phyloP scores from a whole-genome alignment of 1,140 invertebrate genomes.

The Meloidogyne chitwoodi region DNA sequence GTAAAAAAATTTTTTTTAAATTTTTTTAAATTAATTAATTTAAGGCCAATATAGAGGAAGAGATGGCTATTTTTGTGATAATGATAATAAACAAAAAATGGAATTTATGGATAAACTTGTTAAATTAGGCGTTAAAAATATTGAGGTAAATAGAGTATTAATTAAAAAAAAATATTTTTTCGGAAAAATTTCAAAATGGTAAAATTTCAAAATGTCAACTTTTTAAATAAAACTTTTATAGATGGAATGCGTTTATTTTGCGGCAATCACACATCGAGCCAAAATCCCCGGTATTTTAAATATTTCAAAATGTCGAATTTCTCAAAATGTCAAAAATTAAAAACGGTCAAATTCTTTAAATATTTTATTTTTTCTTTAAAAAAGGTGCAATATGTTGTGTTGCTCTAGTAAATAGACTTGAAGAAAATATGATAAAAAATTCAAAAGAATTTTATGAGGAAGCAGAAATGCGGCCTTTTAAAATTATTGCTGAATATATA shows the following conservation, averaged over 20 bases:
- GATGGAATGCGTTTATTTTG: slow-evolving; percentile 90
- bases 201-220: background rate
- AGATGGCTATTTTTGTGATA: slow-evolving; percentile 95
- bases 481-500: slow-evolving; percentile 80
- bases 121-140: slow-evolving; percentile 80
- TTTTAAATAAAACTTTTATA: slow-evolving; percentile 60
- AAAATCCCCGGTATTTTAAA: slow-evolving; percentile 70
- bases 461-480: slow-evolving; percentile 86
- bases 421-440: slow-evolving; percentile 79
- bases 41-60: slow-evolving; percentile 63
- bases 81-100: slow-evolving; percentile 81
- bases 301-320: slow-evolving; percentile 3
- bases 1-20: slow-evolving; percentile 61
- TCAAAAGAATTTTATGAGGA: slow-evolving; percentile 82
- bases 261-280: slow-evolving; percentile 86
- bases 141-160: slow-evolving; percentile 63
- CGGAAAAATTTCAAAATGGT: background rate
- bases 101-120: slow-evolving; percentile 76
- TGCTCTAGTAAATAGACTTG: slow-evolving; percentile 82
- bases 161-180: background rate
- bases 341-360: background rate
- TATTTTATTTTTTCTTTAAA: background rate
- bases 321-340: background rate
- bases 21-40: background rate
- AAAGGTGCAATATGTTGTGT: slow-evolving; percentile 75